Percentiles rank a stretch among this genome's conserved stretches.
Conservation (phyloP, 2,888 invertebrate genomes). For the Syrphus vitripennis region DNA sequence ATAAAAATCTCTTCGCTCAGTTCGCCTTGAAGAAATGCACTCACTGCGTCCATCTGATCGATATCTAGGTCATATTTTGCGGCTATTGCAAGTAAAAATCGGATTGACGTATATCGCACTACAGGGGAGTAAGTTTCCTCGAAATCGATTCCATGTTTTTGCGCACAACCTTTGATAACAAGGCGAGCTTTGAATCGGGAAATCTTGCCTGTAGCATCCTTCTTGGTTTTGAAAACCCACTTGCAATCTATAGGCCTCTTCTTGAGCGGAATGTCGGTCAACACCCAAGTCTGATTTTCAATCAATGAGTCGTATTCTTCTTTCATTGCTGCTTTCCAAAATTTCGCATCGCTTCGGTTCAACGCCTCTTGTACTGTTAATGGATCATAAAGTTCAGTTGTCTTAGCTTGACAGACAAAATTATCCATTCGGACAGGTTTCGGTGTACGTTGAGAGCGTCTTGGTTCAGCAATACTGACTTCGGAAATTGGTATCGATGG, state of each 20-base stretch:
- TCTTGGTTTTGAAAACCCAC: conserved; percentile 55
- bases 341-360: not conserved
- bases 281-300: not conserved
- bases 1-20: not conserved
- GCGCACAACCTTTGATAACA: conserved; percentile 54
- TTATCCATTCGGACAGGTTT: not conserved
- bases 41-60: conserved; percentile 14
- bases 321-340: not conserved
- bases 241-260: not conserved
- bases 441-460: not conserved
- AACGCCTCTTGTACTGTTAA: not conserved
- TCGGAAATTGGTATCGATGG: not conserved
- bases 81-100: conserved; percentile 2
- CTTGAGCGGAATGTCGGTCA: not conserved
- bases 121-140: conserved; percentile 65
- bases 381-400: not conserved
- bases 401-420: not conserved
- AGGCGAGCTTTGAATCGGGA: not conserved
- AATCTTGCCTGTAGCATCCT: not conserved
- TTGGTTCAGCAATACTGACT: not conserved
- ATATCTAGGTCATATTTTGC: not conserved
- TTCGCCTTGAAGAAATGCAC: not conserved
- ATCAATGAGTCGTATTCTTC: not conserved
- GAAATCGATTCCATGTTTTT: conserved; percentile 54
- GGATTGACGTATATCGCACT: not conserved